These are phyloP conservation scores for Aulostomus chinensis DNA, from an alignment of 2,797 vertebrate genomes.

Conservation along the genomic window DNA sequence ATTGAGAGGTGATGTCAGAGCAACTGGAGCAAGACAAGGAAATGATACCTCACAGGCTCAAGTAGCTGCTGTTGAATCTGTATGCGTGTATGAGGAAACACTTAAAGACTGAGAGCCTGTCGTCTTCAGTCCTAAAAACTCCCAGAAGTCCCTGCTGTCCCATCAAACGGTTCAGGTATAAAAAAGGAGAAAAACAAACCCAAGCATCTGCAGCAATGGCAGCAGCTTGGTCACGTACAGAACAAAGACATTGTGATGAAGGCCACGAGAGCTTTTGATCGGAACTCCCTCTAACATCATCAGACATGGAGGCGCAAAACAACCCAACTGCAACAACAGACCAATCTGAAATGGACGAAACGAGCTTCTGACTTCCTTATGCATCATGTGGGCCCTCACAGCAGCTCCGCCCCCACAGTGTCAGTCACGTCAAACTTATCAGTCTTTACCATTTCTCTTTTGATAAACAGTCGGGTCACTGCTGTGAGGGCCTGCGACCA, in stretches of 20 bases:
- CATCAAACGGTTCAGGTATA: conserved; percentile 7
- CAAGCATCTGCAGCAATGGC: background rate
- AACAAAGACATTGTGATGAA: conserved; percentile 50
- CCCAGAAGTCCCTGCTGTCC: conserved; percentile 21
- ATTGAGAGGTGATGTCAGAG: no score
- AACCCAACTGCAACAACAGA: conserved; percentile 17
- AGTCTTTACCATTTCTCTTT: no score
- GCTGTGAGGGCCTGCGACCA: background rate
- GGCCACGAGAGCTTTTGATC: conserved; percentile 32
- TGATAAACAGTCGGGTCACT: conserved; percentile 14
- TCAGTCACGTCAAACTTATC: no score
- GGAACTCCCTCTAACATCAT: conserved; percentile 8
- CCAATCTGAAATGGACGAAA: conserved; percentile 30
- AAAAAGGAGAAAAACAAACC: conserved; percentile 15
- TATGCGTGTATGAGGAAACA: conserved; percentile 8
- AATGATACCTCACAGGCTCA: no score
- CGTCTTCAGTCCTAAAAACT: conserved; percentile 21
- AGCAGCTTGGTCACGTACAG: conserved; percentile 18
- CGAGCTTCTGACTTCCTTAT: conserved; percentile 10
- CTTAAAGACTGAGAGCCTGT: background rate
- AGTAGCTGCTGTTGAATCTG: conserved; percentile 61
- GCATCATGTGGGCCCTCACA: conserved; percentile 12
- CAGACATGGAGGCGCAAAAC: conserved; percentile 11
- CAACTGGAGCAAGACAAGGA: no score
- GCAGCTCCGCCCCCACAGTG: conserved; percentile 6